Conservation (phyloP, 2,797 vertebrate species). For the Ataeniobius toweri region DNA sequence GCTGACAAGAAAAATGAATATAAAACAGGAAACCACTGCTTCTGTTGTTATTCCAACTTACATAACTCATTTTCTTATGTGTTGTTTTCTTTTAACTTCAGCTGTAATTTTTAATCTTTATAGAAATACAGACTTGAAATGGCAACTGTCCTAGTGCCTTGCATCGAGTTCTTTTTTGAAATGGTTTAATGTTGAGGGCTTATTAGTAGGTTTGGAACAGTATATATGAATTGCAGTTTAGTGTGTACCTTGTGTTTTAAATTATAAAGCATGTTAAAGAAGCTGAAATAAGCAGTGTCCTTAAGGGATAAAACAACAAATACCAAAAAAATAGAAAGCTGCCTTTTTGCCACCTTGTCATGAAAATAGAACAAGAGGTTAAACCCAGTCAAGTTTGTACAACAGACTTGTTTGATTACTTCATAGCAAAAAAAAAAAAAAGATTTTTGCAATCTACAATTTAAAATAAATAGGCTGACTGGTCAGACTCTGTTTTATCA, state of each 20-base stretch:
- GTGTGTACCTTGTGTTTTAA: too few species aligned
- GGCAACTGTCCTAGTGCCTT: too few species aligned
- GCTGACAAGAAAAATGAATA: conserved; percentile 23
- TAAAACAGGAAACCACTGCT: not conserved
- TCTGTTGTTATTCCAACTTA: conserved; percentile 3
- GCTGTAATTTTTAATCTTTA: not conserved
- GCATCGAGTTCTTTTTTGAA: too few species aligned
- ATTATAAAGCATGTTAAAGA: too few species aligned
- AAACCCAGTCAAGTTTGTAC: not conserved
- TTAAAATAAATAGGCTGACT: not conserved
- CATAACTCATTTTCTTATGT: not conserved
- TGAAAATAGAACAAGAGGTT: not conserved
- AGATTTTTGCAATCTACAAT: not conserved
- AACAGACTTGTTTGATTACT: not conserved
- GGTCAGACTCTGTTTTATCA: not conserved
- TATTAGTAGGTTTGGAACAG: too few species aligned
- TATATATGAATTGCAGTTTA: too few species aligned
- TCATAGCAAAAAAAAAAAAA: not conserved
- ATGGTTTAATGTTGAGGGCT: too few species aligned
- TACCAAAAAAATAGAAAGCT: too few species aligned
- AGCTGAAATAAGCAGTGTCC: too few species aligned
- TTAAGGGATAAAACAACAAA: too few species aligned
- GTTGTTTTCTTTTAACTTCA: not conserved
- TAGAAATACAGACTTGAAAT: too few species aligned
- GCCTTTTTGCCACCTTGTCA: too few species aligned